Base-by-base conservation (phyloP, 2,113 vertebrate genomes). In the Panurus biarmicus region DNA sequence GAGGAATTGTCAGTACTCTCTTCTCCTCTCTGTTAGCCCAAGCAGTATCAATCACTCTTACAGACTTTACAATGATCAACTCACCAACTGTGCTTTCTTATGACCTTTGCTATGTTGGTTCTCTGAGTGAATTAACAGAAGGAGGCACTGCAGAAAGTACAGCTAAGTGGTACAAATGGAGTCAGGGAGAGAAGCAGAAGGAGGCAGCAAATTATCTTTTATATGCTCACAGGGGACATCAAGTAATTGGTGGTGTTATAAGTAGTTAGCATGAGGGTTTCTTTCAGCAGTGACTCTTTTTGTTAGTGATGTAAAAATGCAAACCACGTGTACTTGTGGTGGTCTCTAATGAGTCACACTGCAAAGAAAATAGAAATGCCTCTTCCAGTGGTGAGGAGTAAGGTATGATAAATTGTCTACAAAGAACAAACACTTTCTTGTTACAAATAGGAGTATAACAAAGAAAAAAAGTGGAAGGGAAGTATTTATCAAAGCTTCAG, bases 221-320 rank as follows among this genome's bases (percentile, higher is more conserved):
- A 3, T 50, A 5, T n/a, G 12, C 36, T 85, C 40, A 35, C 14
- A 48, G 82, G 13, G 18, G n/a, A 62, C 0, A 0, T 29, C 2
- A 81, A 56, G 70, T 62, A 40, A 7, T 58, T 61, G 14, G 2
- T 65, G 42, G 21, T 53, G 35, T n/a, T 83, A 0, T 10, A 62
- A 26, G 28, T 35, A 42, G 44, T 29, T 65, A 47, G 25, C 5
- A 25, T 19, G 36, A 72, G 28, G 24, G 53, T 25, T 67, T 57
- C 36, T 87, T 85, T 69, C n/a, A 75, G 40, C 8, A 35, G 33
- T n/a, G 23, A 31, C 8, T 7, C 19, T 77, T 81, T 22, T 26
- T 86, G 17, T 79, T 61, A 62, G 18, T 65, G 42, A 54, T 42
- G 14, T 38, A 61, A 56, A 80, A 67, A 44, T 33, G 31, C 26